Conservation (phyloP, 2,797 vertebrate species). For the Saxicola maurus region DNA sequence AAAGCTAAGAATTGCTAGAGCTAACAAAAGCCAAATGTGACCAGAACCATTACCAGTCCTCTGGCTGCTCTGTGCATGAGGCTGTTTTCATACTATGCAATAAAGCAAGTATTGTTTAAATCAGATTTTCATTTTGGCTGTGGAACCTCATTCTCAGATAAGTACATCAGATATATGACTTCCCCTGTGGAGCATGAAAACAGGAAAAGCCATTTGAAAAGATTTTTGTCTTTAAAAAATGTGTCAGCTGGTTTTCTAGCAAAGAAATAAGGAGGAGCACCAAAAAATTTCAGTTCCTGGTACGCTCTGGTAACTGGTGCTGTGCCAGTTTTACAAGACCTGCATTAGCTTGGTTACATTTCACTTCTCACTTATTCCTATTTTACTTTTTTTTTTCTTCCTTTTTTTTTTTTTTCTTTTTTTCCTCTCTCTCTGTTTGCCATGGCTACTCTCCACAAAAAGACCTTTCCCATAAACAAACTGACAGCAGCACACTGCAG, state of each 20-base stretch:
- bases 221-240: neutral
- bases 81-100: neutral
- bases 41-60: neutral
- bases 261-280: neutral
- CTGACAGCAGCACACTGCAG: neutral
- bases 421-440: neutral
- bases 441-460: neutral
- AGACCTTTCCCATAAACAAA: neutral
- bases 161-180: neutral
- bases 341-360: neutral
- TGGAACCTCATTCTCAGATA: neutral
- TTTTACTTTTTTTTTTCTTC: neutral
- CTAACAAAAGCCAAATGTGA: slow-evolving; percentile 5
- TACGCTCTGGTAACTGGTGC: neutral
- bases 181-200: neutral
- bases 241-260: neutral
- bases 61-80: neutral
- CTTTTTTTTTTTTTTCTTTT: neutral
- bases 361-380: neutral
- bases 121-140: neutral
- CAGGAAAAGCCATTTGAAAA: neutral
- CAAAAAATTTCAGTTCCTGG: neutral
- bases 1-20: neutral
- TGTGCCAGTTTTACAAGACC: neutral
- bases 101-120: neutral